These are phyloP conservation scores for Hypomecis atomaria DNA, from an alignment of 2,888 invertebrate genomes.

Conservation along the genomic window DNA sequence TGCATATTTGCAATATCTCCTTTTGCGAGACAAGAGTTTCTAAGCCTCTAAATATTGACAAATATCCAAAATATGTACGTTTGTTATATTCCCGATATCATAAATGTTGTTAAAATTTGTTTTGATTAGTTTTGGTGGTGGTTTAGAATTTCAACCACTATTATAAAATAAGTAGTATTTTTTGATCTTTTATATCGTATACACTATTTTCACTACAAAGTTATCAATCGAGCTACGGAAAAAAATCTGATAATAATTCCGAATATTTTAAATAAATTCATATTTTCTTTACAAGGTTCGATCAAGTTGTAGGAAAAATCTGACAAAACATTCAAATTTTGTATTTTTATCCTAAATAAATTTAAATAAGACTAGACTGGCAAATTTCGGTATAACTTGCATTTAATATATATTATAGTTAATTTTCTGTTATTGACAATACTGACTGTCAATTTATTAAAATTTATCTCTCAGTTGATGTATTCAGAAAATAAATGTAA, in stretches of 20 bases:
- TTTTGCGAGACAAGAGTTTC: no score
- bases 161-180: neutral
- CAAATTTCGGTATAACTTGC: neutral
- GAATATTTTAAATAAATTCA: no score
- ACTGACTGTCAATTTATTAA: no score
- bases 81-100: neutral
- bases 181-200: neutral
- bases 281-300: no score
- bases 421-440: neutral
- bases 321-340: neutral
- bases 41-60: no score
- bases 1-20: no score
- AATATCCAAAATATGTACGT: neutral
- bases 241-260: no score
- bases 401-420: slow-evolving; percentile 2
- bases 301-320: no score
- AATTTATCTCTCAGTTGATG: no score
- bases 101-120: no score
- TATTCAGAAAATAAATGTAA: no score
- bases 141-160: slow-evolving; percentile 6
- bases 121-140: slow-evolving; percentile 1
- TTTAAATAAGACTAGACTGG: neutral
- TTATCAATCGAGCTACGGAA: no score
- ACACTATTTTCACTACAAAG: neutral
- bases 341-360: neutral